Percentiles rank a stretch among this genome's conserved stretches.
phyloP scores from a whole-genome alignment of 1,140 invertebrate species.

The Drosophila gunungcola region DNA sequence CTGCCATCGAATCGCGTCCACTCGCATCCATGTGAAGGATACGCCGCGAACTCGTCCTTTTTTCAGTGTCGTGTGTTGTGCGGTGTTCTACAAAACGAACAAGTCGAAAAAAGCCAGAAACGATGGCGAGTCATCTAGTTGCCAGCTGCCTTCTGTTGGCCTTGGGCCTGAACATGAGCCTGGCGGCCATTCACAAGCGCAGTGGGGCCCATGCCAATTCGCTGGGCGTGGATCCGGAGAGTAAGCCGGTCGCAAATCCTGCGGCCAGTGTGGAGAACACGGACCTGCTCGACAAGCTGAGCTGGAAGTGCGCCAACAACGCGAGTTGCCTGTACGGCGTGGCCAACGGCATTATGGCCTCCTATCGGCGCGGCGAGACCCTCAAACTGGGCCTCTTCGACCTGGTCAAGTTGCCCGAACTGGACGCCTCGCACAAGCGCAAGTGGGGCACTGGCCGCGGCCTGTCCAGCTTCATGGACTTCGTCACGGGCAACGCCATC shows the following conservation, averaged over 20 bases:
- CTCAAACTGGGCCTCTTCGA: slow-evolving; percentile 80
- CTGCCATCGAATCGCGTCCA: slow-evolving; percentile 49
- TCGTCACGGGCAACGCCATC: slow-evolving; percentile 80
- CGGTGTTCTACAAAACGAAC: slow-evolving; percentile 10
- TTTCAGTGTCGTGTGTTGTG: slow-evolving; percentile 45
- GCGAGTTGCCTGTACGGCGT: slow-evolving; percentile 74
- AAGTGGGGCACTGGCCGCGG: slow-evolving; percentile 73
- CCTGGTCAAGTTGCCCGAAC: slow-evolving; percentile 68
- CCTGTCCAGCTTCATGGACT: slow-evolving; percentile 73
- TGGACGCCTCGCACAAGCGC: slow-evolving; percentile 52
- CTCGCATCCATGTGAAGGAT: slow-evolving; percentile 73
- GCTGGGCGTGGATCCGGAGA: slow-evolving; percentile 22
- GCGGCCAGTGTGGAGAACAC: slow-evolving; percentile 57
- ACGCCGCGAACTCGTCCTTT: slow-evolving; percentile 63
- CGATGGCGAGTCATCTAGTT: slow-evolving; percentile 48
- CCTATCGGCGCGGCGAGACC: slow-evolving; percentile 73
- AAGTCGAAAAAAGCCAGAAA: slow-evolving; percentile 14
- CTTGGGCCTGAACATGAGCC: slow-evolving; percentile 38
- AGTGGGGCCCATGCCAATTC: slow-evolving; percentile 63
- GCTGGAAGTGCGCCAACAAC: slow-evolving; percentile 84
- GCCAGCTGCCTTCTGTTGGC: slow-evolving; percentile 58
- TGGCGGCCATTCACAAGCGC: slow-evolving; percentile 64
- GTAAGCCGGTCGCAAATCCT: slow-evolving; percentile 25
- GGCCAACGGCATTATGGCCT: slow-evolving; percentile 66
- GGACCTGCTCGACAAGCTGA: slow-evolving; percentile 75